Percentiles rank a stretch among this genome's conserved stretches.
Conservation (phyloP, 2,113 vertebrate species). For the Tyto alba region DNA sequence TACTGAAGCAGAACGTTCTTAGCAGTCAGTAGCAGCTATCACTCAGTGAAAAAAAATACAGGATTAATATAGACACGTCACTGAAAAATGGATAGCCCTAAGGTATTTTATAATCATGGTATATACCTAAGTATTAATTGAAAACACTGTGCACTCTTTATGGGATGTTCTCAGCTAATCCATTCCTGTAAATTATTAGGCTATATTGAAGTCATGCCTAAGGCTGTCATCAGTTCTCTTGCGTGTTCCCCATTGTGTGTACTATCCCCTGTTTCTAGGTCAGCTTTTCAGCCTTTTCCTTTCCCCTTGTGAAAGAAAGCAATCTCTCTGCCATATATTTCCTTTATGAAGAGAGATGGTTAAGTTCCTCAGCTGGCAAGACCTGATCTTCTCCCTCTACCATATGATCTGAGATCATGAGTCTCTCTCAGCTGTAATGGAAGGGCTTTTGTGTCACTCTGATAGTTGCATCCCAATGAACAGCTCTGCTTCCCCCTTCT, state of each 20-base stretch:
- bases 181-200: constrained; percentile 53
- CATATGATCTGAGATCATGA: background rate
- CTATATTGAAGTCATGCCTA: constrained; percentile 37
- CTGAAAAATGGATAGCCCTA: constrained; percentile 14
- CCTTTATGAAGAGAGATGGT: background rate
- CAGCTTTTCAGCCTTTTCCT: background rate
- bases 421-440: background rate
- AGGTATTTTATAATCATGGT: constrained; percentile 13
- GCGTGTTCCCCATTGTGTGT: background rate
- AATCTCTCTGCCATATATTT: background rate
- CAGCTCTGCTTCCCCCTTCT: background rate
- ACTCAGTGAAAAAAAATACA: constrained; percentile 24
- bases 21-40: constrained; percentile 42
- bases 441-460: background rate
- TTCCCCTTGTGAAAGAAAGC: background rate
- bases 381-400: background rate
- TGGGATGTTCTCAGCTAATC: constrained; percentile 5
- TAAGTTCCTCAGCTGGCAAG: background rate
- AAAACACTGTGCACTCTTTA: constrained; percentile 15
- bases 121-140: constrained; percentile 18
- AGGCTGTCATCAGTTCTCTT: constrained; percentile 27
- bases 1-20: constrained; percentile 40
- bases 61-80: constrained; percentile 39
- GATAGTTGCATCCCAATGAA: background rate
- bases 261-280: constrained; percentile 47